Conservation (phyloP, 1,140 invertebrate genomes). For the Heliothis virescens region DNA sequence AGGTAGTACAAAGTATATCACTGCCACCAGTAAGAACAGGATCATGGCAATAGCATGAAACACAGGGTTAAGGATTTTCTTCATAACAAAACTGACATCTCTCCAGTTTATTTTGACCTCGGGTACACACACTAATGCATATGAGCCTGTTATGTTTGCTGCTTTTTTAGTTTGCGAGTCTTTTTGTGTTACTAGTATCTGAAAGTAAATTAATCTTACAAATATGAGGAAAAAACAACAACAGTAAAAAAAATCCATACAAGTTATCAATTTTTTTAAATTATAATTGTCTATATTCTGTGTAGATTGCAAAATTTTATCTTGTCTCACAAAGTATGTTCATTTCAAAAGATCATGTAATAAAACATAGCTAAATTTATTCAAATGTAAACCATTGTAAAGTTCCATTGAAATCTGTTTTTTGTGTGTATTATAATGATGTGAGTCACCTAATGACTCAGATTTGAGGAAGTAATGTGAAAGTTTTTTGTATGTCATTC, state of each 20-base stretch:
- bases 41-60: slow-evolving; percentile 91
- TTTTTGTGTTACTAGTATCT: slow-evolving; percentile 75
- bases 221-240: not conserved
- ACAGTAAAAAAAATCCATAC: too few relatives aligned
- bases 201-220: slow-evolving; percentile 53
- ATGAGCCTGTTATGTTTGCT: slow-evolving; percentile 85
- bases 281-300: not conserved
- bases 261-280: not conserved
- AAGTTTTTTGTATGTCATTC: slow-evolving; percentile 20
- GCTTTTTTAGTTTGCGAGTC: slow-evolving; percentile 15
- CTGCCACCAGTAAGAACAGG: slow-evolving; percentile 90
- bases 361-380: too few relatives aligned
- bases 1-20: slow-evolving; percentile 94
- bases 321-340: too few relatives aligned
- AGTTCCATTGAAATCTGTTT: slow-evolving; percentile 23
- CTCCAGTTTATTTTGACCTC: slow-evolving; percentile 89
- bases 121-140: slow-evolving; percentile 91
- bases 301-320: too few relatives aligned
- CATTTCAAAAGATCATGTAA: too few relatives aligned
- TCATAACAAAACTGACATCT: slow-evolving; percentile 90
- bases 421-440: slow-evolving; percentile 24
- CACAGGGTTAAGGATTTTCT: slow-evolving; percentile 91
- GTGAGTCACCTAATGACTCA: slow-evolving; percentile 41
- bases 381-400: not conserved
- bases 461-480: slow-evolving; percentile 19